These are phyloP conservation scores for Ceyx cyanopectus DNA, from an alignment of 2,113 vertebrate species.

Conservation along the genomic window DNA sequence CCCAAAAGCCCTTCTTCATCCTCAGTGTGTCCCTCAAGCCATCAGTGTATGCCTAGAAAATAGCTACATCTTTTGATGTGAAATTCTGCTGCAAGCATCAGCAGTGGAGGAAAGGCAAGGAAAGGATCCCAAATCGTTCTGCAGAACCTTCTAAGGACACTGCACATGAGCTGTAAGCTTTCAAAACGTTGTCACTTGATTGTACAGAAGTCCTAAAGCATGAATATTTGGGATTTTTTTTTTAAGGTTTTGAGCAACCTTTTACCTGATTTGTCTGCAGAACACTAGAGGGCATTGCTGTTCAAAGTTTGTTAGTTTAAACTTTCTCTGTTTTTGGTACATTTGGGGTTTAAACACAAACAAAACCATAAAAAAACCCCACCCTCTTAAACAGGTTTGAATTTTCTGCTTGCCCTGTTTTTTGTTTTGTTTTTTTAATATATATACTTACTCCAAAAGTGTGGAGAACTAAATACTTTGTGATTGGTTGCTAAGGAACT, in stretches of 20 bases:
- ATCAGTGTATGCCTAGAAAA: neutral
- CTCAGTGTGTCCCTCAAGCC: neutral
- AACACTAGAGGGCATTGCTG: constrained; percentile 65
- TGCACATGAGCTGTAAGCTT: neutral
- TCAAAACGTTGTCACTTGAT: neutral
- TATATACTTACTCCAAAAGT: neutral
- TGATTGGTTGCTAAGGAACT: neutral
- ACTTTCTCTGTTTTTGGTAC: fast-evolving
- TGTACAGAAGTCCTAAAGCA: neutral
- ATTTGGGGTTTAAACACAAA: neutral
- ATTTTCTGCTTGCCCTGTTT: neutral
- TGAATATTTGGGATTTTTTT: neutral
- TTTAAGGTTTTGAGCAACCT: neutral
- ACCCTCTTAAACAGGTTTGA: neutral
- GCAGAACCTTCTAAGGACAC: neutral
- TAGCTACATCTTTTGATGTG: neutral
- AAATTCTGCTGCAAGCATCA: neutral
- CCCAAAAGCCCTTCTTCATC: neutral
- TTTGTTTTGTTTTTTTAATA: neutral
- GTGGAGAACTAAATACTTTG: neutral
- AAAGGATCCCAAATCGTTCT: neutral
- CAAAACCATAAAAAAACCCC: no score
- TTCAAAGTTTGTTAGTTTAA: neutral
- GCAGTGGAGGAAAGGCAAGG: neutral
- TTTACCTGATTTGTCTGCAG: neutral